A percentile compares a stretch with the other conserved stretches of the same genome.
phyloP scores from a whole-genome alignment of 2,113 vertebrate species.

The Lasiurus cinereus region DNA sequence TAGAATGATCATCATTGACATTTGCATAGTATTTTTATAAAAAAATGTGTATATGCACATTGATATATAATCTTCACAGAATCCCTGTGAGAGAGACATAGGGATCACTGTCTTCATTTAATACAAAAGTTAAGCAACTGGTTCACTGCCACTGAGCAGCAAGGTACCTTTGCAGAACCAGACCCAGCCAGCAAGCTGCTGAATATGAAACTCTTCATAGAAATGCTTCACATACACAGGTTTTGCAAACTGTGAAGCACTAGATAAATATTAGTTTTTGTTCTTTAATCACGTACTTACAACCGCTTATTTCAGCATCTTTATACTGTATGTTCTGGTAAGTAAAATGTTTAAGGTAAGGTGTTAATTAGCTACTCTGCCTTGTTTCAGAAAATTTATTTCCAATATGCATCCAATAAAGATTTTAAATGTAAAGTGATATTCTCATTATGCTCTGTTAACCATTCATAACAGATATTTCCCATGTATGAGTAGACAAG shows the following conservation, averaged over 20 bases:
- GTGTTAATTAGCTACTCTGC: neutral
- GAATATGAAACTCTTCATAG: neutral
- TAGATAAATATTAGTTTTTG: neutral
- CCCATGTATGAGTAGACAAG: neutral
- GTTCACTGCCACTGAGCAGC: neutral
- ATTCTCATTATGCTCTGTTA: neutral
- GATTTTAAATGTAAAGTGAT: neutral
- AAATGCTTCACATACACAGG: neutral
- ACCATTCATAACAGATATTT: neutral
- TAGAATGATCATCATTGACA: constrained; percentile 25
- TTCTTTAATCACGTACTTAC: neutral
- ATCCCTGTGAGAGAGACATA: neutral
- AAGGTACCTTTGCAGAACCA: neutral
- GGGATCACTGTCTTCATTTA: neutral
- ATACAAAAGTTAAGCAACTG: neutral
- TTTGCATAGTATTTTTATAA: constrained; percentile 47
- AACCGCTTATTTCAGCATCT: neutral
- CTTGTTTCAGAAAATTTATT: neutral
- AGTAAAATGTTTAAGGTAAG: neutral
- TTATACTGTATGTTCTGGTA: neutral
- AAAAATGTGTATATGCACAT: constrained; percentile 17
- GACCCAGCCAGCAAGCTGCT: neutral
- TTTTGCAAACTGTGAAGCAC: neutral
- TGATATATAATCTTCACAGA: constrained; percentile 13
- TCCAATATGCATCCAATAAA: neutral